A percentile compares a stretch with the other conserved stretches of the same genome.
phyloP scores from a whole-genome alignment of 1,140 invertebrate genomes.

The Magallana gigas region DNA sequence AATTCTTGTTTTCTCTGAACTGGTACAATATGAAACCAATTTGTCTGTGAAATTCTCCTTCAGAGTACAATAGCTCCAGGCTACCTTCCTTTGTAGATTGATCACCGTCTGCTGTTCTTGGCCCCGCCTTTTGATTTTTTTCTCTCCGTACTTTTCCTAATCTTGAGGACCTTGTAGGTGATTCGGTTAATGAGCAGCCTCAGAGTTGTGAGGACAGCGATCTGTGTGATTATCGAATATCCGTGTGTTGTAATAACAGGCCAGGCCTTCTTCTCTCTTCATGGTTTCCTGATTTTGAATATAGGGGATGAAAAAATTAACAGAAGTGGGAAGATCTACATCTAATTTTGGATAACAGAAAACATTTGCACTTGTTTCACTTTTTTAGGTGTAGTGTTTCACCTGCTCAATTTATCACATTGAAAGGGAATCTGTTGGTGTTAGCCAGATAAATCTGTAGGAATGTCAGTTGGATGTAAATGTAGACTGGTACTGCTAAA shows the following conservation, averaged over 20 bases:
- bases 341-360: not conserved
- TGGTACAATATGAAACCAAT: not conserved
- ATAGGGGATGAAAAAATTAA: not conserved
- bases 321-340: not conserved
- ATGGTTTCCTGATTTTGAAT: conserved; percentile 13
- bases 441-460: conserved; percentile 10
- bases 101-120: not conserved
- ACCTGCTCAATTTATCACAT: conserved; percentile 27
- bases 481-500: conserved; percentile 16
- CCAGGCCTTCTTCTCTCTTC: not conserved
- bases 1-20: not conserved
- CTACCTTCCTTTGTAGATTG: not conserved
- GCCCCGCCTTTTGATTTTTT: not conserved
- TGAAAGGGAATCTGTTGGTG: conserved; percentile 14
- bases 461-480: conserved; percentile 19
- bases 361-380: conserved; percentile 24
- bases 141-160: not conserved
- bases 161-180: not conserved
- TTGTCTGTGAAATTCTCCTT: not conserved
- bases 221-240: not conserved
- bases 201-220: not conserved
- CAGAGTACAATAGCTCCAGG: not conserved
- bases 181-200: not conserved
- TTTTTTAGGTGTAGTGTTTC: not conserved
- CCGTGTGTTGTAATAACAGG: not conserved